Evolutionary conservation across 2,888 invertebrate species (phyloP).

Genomic region (Pogonocherus hispidulus): DNA sequence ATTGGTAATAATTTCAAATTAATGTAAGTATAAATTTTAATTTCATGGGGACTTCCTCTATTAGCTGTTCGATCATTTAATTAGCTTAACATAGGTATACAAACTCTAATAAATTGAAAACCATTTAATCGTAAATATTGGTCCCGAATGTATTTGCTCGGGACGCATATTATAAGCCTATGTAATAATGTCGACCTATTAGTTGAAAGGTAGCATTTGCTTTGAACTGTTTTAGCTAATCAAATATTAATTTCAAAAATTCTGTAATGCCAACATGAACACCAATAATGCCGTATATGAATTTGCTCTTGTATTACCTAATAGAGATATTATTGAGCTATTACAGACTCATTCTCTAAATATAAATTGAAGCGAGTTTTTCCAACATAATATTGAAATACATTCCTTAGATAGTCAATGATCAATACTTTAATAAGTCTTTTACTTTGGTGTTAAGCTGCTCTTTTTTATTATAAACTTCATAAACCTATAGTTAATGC

Average conservation of each 20-base stretch:
- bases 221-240: not conserved
- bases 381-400: too few relatives aligned
- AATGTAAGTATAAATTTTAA: not conserved
- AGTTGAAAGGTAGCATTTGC: not conserved
- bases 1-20: too few relatives aligned
- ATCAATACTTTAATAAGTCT: too few relatives aligned
- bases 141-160: constrained; percentile 1
- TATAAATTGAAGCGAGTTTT: too few relatives aligned
- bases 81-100: not conserved
- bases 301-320: not conserved
- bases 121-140: constrained; percentile 37
- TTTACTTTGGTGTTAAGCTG: too few relatives aligned
- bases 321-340: not conserved
- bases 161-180: not conserved
- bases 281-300: not conserved
- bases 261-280: not conserved
- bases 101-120: constrained; percentile 37
- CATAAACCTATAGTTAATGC: too few relatives aligned
- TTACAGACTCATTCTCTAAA: not conserved
- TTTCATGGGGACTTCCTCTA: not conserved
- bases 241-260: constrained; percentile 11
- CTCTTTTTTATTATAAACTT: too few relatives aligned
- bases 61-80: not conserved
- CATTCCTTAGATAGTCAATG: too few relatives aligned
- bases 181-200: constrained; percentile 5